phyloP scores from a whole-genome alignment of 2,888 invertebrate genomes.

The Mylabris sibirica region DNA sequence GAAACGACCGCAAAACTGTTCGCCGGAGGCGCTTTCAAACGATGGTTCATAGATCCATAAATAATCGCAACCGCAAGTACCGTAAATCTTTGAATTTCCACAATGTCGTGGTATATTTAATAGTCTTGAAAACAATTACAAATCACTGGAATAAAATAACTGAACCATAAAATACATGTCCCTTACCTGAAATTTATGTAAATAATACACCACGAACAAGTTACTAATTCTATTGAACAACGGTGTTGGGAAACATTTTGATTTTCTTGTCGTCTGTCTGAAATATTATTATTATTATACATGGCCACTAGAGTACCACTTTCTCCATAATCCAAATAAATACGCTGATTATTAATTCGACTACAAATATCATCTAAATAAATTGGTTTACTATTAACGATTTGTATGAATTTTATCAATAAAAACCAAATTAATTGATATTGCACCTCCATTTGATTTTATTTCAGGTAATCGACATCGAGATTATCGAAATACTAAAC shows the following conservation, averaged over 20 bases:
- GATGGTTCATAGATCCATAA: conserved; percentile 72
- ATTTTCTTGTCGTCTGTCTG: conserved; percentile 4
- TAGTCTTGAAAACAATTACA: conserved; percentile 38
- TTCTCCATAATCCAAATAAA: conserved; percentile 59
- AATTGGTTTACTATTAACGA: neutral
- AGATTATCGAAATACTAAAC: neutral
- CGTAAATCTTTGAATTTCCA: conserved; percentile 47
- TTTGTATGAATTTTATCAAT: neutral
- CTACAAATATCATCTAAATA: conserved; percentile 51
- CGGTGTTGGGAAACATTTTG: conserved; percentile 55
- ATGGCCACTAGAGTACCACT: conserved; percentile 56
- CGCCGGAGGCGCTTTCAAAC: conserved; percentile 68
- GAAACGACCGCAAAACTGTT: conserved; percentile 67
- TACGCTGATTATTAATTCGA: conserved; percentile 51
- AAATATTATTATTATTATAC: conserved; percentile 45
- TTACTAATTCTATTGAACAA: conserved; percentile 72
- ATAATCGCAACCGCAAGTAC: conserved; percentile 66
- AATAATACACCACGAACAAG: conserved; percentile 75
- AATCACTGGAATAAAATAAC: neutral
- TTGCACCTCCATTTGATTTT: neutral
- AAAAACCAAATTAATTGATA: neutral
- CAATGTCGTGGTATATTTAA: conserved; percentile 56
- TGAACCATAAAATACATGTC: conserved; percentile 15
- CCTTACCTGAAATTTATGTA: conserved; percentile 63
- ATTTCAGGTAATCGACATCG: neutral